Evolutionary conservation across 2,888 invertebrate species (phyloP).

Genomic region (Heliconius aoede): DNA sequence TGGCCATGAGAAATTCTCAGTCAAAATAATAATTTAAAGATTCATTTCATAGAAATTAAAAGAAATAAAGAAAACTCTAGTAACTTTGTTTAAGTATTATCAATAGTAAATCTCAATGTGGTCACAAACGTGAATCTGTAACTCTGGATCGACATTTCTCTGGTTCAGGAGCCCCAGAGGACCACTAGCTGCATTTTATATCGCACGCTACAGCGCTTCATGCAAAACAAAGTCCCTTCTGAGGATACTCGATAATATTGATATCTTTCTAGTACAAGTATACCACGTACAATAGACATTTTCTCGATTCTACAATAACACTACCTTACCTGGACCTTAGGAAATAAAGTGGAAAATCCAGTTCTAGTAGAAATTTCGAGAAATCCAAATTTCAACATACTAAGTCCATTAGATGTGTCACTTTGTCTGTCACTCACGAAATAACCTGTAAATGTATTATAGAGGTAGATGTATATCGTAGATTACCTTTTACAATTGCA

Average conservation of each 20-base stretch:
- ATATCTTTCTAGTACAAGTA: slow-evolving; percentile 3
- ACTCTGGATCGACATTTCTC: slow-evolving; percentile 33
- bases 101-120: slow-evolving; percentile 29
- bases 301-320: neutral
- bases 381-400: neutral
- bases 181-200: slow-evolving; percentile 40
- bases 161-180: slow-evolving; percentile 39
- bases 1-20: neutral
- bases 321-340: neutral
- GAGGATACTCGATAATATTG: slow-evolving; percentile 20
- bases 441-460: too few species aligned
- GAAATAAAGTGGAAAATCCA: too few species aligned
- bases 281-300: neutral
- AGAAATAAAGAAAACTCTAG: neutral
- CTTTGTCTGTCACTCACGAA: neutral
- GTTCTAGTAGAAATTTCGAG: too few species aligned
- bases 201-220: slow-evolving; percentile 29
- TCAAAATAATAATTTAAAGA: neutral
- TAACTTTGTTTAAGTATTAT: neutral
- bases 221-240: slow-evolving; percentile 38
- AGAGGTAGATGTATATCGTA: neutral
- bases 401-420: neutral
- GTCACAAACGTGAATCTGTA: slow-evolving; percentile 31
- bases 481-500: slow-evolving; percentile 3
- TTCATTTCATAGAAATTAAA: neutral